Percentiles rank a stretch among this genome's conserved stretches.
phyloP scores from a whole-genome alignment of 2,113 vertebrate species.

The Piprites chloris region DNA sequence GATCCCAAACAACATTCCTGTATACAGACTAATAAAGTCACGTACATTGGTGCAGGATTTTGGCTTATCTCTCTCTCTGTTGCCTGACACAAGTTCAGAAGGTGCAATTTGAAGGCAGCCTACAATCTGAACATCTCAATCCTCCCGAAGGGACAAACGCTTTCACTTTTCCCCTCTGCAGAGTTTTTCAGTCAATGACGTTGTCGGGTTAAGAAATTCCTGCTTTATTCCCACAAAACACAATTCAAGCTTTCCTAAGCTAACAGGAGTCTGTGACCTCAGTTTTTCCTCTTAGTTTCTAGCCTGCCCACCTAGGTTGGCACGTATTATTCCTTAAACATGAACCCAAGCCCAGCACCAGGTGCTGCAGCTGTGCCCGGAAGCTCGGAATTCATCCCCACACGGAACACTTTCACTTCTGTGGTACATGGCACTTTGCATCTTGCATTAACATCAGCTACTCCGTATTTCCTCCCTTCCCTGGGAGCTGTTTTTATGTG shows the following conservation, averaged over 20 bases:
- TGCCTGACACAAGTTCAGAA: not conserved
- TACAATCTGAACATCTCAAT: not conserved
- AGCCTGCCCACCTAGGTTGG: not conserved
- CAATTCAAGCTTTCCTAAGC: not conserved
- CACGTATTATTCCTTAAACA: not conserved
- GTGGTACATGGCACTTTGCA: not conserved
- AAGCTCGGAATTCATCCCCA: not conserved
- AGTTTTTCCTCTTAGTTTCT: not conserved
- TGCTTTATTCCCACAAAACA: not conserved
- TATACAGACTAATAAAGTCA: rapidly evolving
- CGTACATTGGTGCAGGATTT: rapidly evolving
- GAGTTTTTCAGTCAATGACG: not conserved
- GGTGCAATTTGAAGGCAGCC: not conserved
- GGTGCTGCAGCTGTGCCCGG: not conserved
- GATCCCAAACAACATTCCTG: not conserved
- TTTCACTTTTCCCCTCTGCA: not conserved
- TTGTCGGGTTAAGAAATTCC: not conserved
- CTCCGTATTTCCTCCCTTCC: not conserved
- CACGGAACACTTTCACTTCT: not conserved
- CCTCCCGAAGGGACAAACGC: not conserved
- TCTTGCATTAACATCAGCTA: not conserved
- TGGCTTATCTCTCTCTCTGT: not conserved
- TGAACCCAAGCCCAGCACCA: rapidly evolving
- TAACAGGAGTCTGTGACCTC: not conserved
- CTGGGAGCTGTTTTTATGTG: not conserved